These are phyloP conservation scores for Vimba vimba DNA, from an alignment of 2,113 vertebrate species.

Conservation along the genomic window DNA sequence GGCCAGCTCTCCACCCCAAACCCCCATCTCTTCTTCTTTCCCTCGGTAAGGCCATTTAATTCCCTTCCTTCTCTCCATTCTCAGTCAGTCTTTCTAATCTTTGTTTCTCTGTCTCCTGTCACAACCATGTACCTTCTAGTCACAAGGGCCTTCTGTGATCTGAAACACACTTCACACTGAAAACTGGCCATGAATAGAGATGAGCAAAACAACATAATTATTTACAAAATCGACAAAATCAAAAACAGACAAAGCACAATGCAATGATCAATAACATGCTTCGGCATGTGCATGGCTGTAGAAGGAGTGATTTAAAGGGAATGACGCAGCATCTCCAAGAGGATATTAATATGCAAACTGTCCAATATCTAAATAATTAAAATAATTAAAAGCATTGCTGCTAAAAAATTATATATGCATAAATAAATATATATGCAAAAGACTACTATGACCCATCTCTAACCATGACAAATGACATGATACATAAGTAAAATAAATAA, in stretches of 20 bases:
- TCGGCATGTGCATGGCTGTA: neutral
- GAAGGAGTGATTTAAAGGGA: neutral
- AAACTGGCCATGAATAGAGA: neutral
- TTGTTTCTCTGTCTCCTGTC: slow-evolving; percentile 49
- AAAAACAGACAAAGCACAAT: neutral
- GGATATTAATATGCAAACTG: neutral
- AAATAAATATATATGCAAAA: neutral
- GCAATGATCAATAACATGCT: neutral
- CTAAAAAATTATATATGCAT: neutral
- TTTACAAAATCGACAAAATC: neutral
- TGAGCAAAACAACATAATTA: neutral
- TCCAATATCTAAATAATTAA: neutral
- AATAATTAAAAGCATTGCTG: neutral
- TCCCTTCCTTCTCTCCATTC: slow-evolving; percentile 54
- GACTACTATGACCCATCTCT: neutral
- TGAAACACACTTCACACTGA: slow-evolving; percentile 29
- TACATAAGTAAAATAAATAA: neutral
- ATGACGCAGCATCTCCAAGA: neutral
- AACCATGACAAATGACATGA: neutral
- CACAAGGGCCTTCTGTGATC: slow-evolving; percentile 23
- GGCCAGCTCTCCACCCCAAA: slow-evolving; percentile 52
- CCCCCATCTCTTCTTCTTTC: slow-evolving; percentile 9
- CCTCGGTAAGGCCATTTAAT: slow-evolving; percentile 28
- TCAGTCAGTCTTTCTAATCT: slow-evolving; percentile 54
- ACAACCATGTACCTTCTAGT: slow-evolving; percentile 8